A percentile compares a stretch with the other conserved stretches of the same genome.
phyloP scores from a whole-genome alignment of 2,797 vertebrate genomes.

The Netta rufina region DNA sequence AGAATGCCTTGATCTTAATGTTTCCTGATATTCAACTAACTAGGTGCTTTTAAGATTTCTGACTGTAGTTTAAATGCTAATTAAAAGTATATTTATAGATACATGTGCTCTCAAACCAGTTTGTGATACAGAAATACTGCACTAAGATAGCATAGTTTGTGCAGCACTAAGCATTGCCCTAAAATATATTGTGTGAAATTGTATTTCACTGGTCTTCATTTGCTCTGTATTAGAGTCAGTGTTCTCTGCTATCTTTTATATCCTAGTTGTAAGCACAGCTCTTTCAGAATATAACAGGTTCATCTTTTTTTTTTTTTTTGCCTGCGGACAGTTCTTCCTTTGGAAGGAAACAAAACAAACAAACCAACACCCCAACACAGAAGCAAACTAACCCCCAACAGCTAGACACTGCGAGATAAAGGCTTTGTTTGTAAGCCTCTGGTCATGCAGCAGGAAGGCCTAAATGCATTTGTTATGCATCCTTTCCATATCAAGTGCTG shows the following conservation, averaged over 20 bases:
- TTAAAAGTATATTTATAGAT: not conserved
- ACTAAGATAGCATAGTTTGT: not conserved
- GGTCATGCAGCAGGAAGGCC: not conserved
- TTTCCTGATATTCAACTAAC: not conserved
- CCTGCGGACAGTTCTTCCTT: not conserved
- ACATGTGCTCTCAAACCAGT: not conserved
- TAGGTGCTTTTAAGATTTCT: not conserved
- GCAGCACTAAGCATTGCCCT: not conserved
- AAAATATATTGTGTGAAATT: not conserved
- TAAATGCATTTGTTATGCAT: conserved; percentile 1
- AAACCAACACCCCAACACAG: not conserved
- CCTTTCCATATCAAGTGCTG: not conserved
- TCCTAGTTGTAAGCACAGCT: not conserved
- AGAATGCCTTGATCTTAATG: not conserved
- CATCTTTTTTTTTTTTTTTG: not conserved
- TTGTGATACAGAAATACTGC: not conserved
- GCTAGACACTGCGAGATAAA: not conserved
- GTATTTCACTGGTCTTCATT: not conserved
- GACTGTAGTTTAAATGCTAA: not conserved
- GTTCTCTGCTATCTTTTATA: not conserved
- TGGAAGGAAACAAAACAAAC: not conserved
- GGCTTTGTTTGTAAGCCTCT: conserved; percentile 13
- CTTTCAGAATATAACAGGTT: not conserved
- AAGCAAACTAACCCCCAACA: not conserved
- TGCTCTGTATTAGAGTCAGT: not conserved